Evolutionary conservation across 2,113 vertebrate species (phyloP).

Genomic region (Salvator merianae): DNA sequence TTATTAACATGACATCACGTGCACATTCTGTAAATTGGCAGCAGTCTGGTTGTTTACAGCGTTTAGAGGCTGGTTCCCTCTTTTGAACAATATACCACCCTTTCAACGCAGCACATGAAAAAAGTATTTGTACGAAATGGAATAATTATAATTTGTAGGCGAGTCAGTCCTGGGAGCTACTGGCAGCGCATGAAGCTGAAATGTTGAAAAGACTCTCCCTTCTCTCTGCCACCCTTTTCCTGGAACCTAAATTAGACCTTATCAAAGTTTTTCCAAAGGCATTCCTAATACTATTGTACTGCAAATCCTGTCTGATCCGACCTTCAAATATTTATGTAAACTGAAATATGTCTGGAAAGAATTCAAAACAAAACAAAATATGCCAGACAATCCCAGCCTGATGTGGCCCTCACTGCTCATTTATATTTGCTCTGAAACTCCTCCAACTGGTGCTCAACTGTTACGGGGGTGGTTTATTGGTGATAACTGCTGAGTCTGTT

Average conservation of each 20-base stretch:
- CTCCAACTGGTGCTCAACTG: constrained; percentile 53
- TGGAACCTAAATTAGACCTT: constrained; percentile 64
- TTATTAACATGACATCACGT: neutral
- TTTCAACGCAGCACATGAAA: constrained; percentile 29
- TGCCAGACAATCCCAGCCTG: constrained; percentile 49
- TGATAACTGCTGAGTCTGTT: constrained; percentile 48
- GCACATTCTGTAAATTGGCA: neutral
- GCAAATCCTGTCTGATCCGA: constrained; percentile 77
- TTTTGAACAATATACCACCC: neutral
- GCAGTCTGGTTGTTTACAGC: constrained; percentile 10
- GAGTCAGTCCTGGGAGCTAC: constrained; percentile 31
- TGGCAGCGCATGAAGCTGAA: constrained; percentile 17
- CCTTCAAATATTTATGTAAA: constrained; percentile 79
- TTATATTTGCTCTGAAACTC: constrained; percentile 48
- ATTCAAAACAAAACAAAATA: constrained; percentile 71
- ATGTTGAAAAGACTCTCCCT: constrained; percentile 27
- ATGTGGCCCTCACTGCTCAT: constrained; percentile 46
- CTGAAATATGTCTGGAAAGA: constrained; percentile 76
- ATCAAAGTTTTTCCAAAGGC: constrained; percentile 69
- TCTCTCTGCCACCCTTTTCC: constrained; percentile 28
- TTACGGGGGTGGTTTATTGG: constrained; percentile 62
- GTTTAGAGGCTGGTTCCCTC: neutral
- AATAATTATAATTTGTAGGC: constrained; percentile 30
- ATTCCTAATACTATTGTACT: constrained; percentile 73
- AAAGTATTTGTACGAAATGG: neutral